A percentile compares a stretch with the other conserved stretches of the same genome.
These are phyloP conservation scores for Callinectes sapidus DNA, from an alignment of 2,888 invertebrate genomes.

Conservation along the genomic window DNA sequence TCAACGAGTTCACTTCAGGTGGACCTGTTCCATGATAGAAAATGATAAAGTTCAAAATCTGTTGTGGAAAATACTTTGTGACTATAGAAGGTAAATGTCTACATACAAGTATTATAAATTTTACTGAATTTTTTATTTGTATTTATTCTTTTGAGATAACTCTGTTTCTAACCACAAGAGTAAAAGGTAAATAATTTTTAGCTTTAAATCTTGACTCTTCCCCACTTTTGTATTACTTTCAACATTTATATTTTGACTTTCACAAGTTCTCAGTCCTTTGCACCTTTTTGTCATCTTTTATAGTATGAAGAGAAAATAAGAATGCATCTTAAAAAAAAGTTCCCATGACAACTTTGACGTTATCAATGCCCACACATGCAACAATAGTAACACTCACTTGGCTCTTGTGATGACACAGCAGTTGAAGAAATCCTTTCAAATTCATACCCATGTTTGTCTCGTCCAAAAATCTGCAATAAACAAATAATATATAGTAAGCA, in stretches of 20 bases:
- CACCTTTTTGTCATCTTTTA: no score
- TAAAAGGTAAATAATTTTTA: background rate
- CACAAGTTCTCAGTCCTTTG: no score
- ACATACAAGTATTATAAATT: background rate
- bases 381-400: slow-evolving; percentile 78
- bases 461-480: slow-evolving; percentile 80
- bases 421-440: slow-evolving; percentile 82
- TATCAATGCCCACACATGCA: no score
- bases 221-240: background rate
- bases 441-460: slow-evolving; percentile 80
- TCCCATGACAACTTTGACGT: no score
- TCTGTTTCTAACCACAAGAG: background rate
- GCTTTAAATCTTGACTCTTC: background rate
- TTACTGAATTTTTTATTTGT: background rate
- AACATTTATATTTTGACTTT: background rate
- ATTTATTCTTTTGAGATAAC: background rate
- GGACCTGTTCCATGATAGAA: slow-evolving; percentile 75
- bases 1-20: slow-evolving; percentile 79
- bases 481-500: background rate
- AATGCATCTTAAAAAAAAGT: no score
- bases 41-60: background rate
- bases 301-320: no score
- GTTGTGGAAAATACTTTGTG: no score
- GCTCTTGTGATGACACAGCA: slow-evolving; percentile 81
- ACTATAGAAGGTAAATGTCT: background rate